Conservation (phyloP, 1,140 invertebrate species). For the Carcinoscorpius rotundicauda region DNA sequence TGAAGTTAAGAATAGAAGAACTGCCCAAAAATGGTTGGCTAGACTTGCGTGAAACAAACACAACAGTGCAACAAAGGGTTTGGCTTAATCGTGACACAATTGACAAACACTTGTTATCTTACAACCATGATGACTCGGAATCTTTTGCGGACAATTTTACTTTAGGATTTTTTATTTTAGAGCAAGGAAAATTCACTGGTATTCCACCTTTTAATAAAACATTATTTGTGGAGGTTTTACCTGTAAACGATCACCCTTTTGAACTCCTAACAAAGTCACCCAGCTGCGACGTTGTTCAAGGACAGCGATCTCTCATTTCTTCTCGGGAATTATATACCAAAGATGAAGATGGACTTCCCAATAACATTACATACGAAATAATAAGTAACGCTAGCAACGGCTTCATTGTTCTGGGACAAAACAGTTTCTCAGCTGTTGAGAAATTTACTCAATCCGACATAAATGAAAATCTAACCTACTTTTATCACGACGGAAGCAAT, state of each 20-base stretch:
- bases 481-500: slow-evolving; percentile 67
- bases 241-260: slow-evolving; percentile 85
- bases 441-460: slow-evolving; percentile 82
- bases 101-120: slow-evolving; percentile 28
- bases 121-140: slow-evolving; percentile 35
- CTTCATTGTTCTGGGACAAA: slow-evolving; percentile 40
- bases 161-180: slow-evolving; percentile 24
- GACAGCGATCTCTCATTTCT: slow-evolving; percentile 60
- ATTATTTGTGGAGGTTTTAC: slow-evolving; percentile 61
- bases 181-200: slow-evolving; percentile 14
- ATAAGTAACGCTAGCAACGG: slow-evolving; percentile 57
- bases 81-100: slow-evolving; percentile 31
- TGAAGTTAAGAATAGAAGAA: slow-evolving; percentile 15
- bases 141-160: slow-evolving; percentile 29
- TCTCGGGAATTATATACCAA: slow-evolving; percentile 62
- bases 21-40: slow-evolving; percentile 21
- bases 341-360: slow-evolving; percentile 70
- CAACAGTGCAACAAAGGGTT: slow-evolving; percentile 1
- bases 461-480: slow-evolving; percentile 62
- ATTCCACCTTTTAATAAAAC: slow-evolving; percentile 32
- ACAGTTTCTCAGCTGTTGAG: slow-evolving; percentile 25
- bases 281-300: slow-evolving; percentile 29
- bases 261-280: slow-evolving; percentile 53
- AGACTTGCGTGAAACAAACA: slow-evolving; percentile 16
- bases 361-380: slow-evolving; percentile 75